Conservation (phyloP, 2,797 vertebrate species). For the Buceros bicornis region DNA sequence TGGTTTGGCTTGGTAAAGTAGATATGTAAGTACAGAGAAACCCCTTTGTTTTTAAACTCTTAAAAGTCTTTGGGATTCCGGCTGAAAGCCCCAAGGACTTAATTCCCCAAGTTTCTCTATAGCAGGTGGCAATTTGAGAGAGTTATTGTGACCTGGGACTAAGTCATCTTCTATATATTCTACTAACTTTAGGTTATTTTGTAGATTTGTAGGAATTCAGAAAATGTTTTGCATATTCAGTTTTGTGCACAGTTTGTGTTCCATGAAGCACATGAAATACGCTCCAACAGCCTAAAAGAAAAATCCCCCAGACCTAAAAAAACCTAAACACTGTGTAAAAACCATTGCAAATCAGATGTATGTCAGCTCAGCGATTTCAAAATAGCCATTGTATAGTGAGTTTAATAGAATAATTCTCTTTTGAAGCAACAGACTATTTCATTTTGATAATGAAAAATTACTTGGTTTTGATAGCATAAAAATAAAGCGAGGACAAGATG, state of each 20-base stretch:
- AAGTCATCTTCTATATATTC: background rate
- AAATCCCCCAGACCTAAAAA: background rate
- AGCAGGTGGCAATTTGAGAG: background rate
- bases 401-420: background rate
- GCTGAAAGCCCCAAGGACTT: background rate
- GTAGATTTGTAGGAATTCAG: background rate
- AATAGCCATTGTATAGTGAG: background rate
- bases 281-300: background rate
- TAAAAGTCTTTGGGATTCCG: background rate
- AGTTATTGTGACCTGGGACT: background rate
- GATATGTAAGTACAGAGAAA: background rate
- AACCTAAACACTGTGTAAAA: background rate
- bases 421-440: background rate
- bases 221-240: background rate
- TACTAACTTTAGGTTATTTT: background rate
- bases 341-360: background rate
- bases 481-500: background rate
- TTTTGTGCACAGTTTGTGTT: background rate
- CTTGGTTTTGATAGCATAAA: background rate
- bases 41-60: background rate
- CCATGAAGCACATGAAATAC: background rate
- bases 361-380: background rate
- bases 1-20: background rate
- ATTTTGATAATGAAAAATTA: background rate
- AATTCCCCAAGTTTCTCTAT: background rate